Evolutionary conservation across 1,140 invertebrate genomes (phyloP), one percentile per base, ranked within the genome.

Genomic region (Drosophila pachea): DNA sequence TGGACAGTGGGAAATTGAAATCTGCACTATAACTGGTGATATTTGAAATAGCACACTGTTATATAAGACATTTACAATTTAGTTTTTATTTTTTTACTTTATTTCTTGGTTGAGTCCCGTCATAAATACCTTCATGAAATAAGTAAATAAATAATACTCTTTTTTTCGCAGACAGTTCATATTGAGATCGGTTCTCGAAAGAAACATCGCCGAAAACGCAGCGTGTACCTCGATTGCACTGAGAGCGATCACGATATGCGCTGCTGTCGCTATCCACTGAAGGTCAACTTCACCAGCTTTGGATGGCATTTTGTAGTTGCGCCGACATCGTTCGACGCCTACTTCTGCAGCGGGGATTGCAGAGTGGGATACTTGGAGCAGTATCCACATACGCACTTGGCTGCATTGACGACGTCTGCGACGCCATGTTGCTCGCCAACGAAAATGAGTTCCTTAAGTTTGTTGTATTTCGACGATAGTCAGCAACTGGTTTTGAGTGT

Each of bases 281-380:
- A 95, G 8, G 97, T 99, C 9, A 96, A 99, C 90, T 99, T 99
- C 90, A 95, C 95, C 74, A 95, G 97, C 71, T 97, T 99, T 84
- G 97, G 97, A 8, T 99, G 98, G 97, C 97, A 99, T 82, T 99
- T 97, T 95, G 97, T 99, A 78, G 97, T 99, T 36, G 97, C 97
- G 0, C 98, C 98, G 0, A 96, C 96, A 78, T 93, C 94, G 72
- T 99, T 99, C 90, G 94, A 98, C 83, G 98, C 98, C 12, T 97
- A 97, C 91, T 99, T 97, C 90, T 99, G 98, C 91, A 94, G 95
- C 63, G 98, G 98, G 4, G 95, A 98, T 78, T 99, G 98, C 91
- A 95, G 95, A 0, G 96, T 94, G 90, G 93, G 94, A 4, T 96
- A 98, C 89, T 90, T 97, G 16, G 95, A 97, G 75, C 94, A 96